Percentiles rank a stretch among this genome's conserved stretches.
Evolutionary conservation across 2,888 invertebrate genomes (phyloP).

Genomic region (Ferrisia virgata): DNA sequence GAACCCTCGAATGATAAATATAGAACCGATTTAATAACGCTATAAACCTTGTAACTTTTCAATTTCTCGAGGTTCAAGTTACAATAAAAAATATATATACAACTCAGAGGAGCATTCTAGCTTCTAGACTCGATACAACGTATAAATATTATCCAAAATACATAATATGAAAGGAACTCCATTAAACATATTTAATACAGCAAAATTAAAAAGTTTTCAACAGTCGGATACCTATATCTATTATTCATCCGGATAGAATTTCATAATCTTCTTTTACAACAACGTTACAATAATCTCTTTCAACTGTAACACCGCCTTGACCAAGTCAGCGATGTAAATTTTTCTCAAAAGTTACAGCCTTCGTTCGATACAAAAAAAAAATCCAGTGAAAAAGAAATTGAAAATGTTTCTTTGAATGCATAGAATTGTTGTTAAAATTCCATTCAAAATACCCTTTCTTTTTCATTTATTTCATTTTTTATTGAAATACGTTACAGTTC

Average conservation of each 20-base stretch:
- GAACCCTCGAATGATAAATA: too few relatives aligned
- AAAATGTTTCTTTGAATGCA: background rate
- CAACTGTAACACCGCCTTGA: background rate
- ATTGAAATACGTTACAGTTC: background rate
- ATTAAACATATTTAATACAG: background rate
- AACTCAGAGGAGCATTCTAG: background rate
- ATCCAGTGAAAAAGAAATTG: background rate
- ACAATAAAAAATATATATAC: background rate
- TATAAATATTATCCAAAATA: background rate
- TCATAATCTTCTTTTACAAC: background rate
- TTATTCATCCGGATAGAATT: background rate
- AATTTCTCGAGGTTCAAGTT: background rate
- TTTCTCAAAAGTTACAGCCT: background rate
- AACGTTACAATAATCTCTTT: background rate
- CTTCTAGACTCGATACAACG: background rate
- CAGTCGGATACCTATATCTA: background rate
- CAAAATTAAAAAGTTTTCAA: constrained; percentile 24
- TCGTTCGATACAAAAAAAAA: background rate
- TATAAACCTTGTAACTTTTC: too few relatives aligned
- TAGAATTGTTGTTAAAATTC: background rate
- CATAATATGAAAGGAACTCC: background rate
- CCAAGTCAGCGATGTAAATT: background rate
- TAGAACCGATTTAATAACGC: too few relatives aligned
- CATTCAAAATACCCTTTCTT: background rate
- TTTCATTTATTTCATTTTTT: too few relatives aligned